Conservation (phyloP, 2,113 vertebrate species). For the Brachionichthys hirsutus region DNA sequence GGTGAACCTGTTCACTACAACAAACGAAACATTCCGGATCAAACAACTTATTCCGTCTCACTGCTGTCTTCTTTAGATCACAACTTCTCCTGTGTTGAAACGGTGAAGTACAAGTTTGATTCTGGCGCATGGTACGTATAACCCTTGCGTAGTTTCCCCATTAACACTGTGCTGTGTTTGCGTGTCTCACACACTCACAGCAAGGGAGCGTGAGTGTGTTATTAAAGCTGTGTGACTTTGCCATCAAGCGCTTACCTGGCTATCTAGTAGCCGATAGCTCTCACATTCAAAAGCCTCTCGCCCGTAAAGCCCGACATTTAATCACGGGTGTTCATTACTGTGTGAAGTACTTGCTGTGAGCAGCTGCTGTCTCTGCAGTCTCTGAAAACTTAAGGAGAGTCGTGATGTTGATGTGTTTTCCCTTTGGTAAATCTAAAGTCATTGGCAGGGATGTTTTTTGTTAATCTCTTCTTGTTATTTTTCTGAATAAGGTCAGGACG, state of each 20-base stretch:
- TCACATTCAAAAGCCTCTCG: constrained; percentile 47
- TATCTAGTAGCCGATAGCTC: constrained; percentile 55
- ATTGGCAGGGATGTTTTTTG: background rate
- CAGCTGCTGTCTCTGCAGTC: constrained; percentile 15
- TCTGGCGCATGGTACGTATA: constrained; percentile 90
- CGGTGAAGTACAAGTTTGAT: constrained; percentile 93
- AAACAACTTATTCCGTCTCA: background rate
- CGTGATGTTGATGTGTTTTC: background rate
- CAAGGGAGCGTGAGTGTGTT: constrained; percentile 56
- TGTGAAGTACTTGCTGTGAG: constrained; percentile 39
- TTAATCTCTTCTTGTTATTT: background rate
- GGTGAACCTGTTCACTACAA: constrained; percentile 19
- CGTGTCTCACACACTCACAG: constrained; percentile 20
- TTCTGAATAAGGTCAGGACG: background rate
- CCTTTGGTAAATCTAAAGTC: background rate
- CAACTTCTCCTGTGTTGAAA: constrained; percentile 83
- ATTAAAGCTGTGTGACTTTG: constrained; percentile 72
- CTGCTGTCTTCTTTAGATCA: constrained; percentile 76
- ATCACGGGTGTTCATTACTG: constrained; percentile 39
- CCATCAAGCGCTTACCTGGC: constrained; percentile 69
- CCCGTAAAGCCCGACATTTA: constrained; percentile 64
- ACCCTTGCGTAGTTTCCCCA: background rate
- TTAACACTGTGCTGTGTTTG: no score
- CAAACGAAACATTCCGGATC: background rate
- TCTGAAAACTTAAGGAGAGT: constrained; percentile 10